phyloP scores from a whole-genome alignment of 1,140 invertebrate genomes.

The Ceratina japonica region DNA sequence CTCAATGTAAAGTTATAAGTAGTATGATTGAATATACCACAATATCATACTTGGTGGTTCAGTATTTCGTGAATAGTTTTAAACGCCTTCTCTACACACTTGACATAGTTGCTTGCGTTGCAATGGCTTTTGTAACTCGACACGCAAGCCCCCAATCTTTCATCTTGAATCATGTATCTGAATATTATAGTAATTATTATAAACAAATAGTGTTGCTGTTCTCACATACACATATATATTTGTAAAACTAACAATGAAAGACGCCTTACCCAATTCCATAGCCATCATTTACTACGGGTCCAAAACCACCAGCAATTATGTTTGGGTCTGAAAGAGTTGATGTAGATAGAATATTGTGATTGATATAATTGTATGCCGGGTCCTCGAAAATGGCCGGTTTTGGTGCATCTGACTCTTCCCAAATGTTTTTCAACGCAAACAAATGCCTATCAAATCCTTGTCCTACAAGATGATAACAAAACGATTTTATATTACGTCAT shows the following conservation, averaged over 20 bases:
- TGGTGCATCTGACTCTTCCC: constrained; percentile 82
- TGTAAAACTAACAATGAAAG: constrained; percentile 23
- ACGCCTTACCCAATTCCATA: constrained; percentile 93
- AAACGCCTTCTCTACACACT: constrained; percentile 85
- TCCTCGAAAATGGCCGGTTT: constrained; percentile 88
- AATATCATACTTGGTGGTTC: neutral
- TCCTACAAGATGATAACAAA: constrained; percentile 77
- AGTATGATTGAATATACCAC: neutral
- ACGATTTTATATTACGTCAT: neutral
- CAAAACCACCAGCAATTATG: constrained; percentile 95
- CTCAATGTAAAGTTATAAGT: neutral
- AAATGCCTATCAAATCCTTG: constrained; percentile 98
- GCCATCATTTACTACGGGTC: constrained; percentile 93
- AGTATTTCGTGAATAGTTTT: constrained; percentile 81
- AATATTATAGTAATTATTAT: constrained; percentile 52
- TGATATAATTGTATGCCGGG: constrained; percentile 89
- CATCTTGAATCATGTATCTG: constrained; percentile 87
- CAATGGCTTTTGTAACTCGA: constrained; percentile 87
- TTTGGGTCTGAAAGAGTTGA: constrained; percentile 95
- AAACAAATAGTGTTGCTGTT: constrained; percentile 12
- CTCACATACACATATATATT: neutral
- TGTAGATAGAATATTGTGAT: constrained; percentile 96
- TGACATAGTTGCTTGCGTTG: constrained; percentile 85
- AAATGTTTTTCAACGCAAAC: constrained; percentile 89
- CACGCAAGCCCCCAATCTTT: constrained; percentile 87